Conservation (phyloP, 1,140 invertebrate genomes). For the Ceratosolen solmsi region DNA sequence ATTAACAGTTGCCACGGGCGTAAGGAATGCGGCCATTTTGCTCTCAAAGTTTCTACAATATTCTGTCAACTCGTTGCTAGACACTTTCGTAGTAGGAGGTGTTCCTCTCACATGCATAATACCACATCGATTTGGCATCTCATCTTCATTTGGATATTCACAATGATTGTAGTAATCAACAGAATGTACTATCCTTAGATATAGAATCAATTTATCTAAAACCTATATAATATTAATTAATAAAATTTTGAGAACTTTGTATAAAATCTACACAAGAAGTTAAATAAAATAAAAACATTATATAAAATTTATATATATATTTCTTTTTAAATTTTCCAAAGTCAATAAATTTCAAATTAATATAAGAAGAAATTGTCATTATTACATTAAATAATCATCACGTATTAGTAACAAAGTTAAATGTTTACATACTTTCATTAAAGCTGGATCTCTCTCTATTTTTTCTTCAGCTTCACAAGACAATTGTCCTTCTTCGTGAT, state of each 20-base stretch:
- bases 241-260: too few species aligned
- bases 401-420: too few species aligned
- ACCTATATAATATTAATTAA: constrained; percentile 72
- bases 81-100: constrained; percentile 85
- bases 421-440: constrained; percentile 79
- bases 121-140: constrained; percentile 99
- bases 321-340: too few species aligned
- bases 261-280: too few species aligned
- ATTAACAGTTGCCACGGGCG: constrained; percentile 79
- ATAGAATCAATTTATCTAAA: constrained; percentile 89
- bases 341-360: too few species aligned
- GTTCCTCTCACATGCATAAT: constrained; percentile 97
- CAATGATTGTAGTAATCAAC: constrained; percentile 99
- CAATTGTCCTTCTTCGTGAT: constrained; percentile 75
- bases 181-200: constrained; percentile 97
- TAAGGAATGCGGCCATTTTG: constrained; percentile 92
- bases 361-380: too few species aligned
- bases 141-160: constrained; percentile 99
- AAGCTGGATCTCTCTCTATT: constrained; percentile 85
- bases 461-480: constrained; percentile 74
- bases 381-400: too few species aligned
- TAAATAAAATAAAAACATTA: too few species aligned
- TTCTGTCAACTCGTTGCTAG: constrained; percentile 66
- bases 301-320: too few species aligned
- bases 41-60: constrained; percentile 78